These are phyloP conservation scores for Anoplopoma fimbria DNA, from an alignment of 2,113 vertebrate genomes.

Conservation along the genomic window DNA sequence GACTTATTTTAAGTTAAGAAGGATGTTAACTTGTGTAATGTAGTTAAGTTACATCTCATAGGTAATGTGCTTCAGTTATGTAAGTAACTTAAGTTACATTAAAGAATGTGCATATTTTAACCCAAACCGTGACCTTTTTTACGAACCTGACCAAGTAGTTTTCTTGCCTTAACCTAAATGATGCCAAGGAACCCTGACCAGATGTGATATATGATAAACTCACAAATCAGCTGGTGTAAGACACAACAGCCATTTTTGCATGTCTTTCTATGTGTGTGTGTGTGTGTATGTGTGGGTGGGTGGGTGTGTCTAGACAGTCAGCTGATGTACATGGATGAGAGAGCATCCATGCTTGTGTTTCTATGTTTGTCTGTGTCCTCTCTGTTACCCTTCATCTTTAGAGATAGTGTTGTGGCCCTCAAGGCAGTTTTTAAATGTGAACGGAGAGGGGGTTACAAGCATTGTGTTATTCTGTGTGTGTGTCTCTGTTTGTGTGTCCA, in stretches of 20 bases:
- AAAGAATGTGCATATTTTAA: no score
- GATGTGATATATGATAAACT: background rate
- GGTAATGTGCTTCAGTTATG: background rate
- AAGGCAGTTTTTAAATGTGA: constrained; percentile 14
- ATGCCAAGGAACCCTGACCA: background rate
- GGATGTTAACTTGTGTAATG: no score
- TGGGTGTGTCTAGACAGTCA: background rate
- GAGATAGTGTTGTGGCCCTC: constrained; percentile 14
- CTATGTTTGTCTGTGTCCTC: constrained; percentile 17
- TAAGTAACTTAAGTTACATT: background rate
- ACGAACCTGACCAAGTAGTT: no score
- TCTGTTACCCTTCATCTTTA: constrained; percentile 23
- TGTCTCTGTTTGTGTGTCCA: constrained; percentile 35
- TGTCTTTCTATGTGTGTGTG: background rate
- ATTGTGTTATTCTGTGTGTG: constrained; percentile 23
- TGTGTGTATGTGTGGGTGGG: background rate
- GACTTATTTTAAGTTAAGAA: no score
- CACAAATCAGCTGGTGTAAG: background rate
- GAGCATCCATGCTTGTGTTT: constrained; percentile 16
- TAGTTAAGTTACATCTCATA: background rate
- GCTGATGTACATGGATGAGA: constrained; percentile 4
- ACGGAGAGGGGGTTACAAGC: constrained; percentile 13
- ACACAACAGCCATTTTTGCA: background rate
- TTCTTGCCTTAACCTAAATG: background rate
- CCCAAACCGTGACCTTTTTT: no score